Evolutionary conservation across 2,113 vertebrate genomes (phyloP).

Genomic region (Pitta sordida): DNA sequence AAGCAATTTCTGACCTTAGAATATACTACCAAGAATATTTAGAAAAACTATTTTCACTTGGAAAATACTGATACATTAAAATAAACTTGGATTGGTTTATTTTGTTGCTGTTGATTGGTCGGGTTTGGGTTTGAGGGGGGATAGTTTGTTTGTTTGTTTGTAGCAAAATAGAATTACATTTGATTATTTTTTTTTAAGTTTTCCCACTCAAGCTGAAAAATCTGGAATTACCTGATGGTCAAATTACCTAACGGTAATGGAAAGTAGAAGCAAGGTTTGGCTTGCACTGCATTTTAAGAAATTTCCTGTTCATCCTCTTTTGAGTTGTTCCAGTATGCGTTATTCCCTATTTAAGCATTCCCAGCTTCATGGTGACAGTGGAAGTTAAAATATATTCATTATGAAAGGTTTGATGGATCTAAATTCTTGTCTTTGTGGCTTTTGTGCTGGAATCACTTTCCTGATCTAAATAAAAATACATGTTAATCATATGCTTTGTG

Average conservation of each 20-base stretch:
- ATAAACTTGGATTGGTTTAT: too few species aligned
- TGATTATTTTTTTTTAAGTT: neutral
- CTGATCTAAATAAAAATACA: neutral
- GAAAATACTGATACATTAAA: neutral
- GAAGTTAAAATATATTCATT: neutral
- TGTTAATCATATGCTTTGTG: neutral
- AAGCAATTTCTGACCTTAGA: neutral
- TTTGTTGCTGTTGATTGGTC: too few species aligned
- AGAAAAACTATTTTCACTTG: neutral
- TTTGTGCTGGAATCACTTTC: neutral
- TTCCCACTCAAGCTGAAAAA: neutral
- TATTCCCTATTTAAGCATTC: neutral
- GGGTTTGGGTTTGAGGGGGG: too few species aligned
- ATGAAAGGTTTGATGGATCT: neutral
- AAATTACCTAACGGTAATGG: neutral
- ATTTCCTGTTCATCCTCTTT: neutral
- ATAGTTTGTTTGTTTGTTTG: too few species aligned
- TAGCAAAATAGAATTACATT: neutral
- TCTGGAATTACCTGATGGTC: neutral
- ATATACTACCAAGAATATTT: neutral
- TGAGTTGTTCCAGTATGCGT: neutral
- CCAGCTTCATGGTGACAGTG: neutral
- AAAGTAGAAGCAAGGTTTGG: neutral
- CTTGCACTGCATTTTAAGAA: neutral
- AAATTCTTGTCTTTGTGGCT: neutral